Percentiles rank a stretch among this genome's conserved stretches.
Evolutionary conservation across 2,888 invertebrate genomes (phyloP).

Genomic region (Beris chalybata): DNA sequence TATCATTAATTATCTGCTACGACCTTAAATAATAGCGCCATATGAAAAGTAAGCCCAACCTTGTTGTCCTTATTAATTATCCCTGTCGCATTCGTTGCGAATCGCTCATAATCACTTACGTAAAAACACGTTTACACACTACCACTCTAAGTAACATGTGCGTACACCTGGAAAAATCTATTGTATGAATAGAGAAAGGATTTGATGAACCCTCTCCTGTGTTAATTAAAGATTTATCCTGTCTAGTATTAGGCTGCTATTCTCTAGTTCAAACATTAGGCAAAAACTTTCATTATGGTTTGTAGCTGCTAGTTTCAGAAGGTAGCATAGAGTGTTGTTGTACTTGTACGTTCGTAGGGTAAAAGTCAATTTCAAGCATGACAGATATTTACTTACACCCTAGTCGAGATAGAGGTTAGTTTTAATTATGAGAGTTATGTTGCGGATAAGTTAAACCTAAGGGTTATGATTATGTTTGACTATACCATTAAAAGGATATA

Average conservation of each 20-base stretch:
- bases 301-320: too few relatives aligned
- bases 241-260: too few relatives aligned
- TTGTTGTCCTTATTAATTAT: conserved; percentile 12
- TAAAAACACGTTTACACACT: not conserved
- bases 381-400: not conserved
- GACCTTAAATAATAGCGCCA: too few relatives aligned
- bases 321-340: not conserved
- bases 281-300: too few relatives aligned
- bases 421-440: conserved; percentile 8
- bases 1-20: too few relatives aligned
- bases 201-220: conserved; percentile 1
- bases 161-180: not conserved
- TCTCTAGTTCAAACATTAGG: too few relatives aligned
- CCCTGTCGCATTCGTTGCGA: conserved; percentile 1
- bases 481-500: too few relatives aligned
- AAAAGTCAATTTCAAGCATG: not conserved
- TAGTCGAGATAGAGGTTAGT: not conserved
- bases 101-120: conserved; percentile 2
- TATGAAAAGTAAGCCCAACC: not conserved
- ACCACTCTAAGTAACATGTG: not conserved
- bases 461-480: too few relatives aligned
- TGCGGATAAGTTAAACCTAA: not conserved
- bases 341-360: not conserved
- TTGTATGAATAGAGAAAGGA: not conserved
- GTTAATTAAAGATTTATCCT: conserved; percentile 12